A percentile compares a stretch with the other conserved stretches of the same genome.
phyloP scores from a whole-genome alignment of 64 coral and sea anemone species.

The Dendronephthya gigantea region DNA sequence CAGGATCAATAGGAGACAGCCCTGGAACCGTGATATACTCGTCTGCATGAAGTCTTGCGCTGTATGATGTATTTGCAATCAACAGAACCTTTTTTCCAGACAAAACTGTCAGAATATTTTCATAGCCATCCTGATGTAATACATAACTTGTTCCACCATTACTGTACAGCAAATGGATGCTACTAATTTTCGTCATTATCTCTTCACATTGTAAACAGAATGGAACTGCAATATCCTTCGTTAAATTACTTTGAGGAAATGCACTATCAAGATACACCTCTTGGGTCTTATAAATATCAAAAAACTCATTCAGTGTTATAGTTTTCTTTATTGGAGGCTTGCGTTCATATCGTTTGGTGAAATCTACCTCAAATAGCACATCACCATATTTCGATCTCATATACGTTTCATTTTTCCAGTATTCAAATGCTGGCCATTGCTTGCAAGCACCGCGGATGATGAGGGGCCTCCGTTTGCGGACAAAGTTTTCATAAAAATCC shows the following conservation, averaged over 20 bases:
- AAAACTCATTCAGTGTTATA: constrained; percentile 72
- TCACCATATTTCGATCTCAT: constrained; percentile 76
- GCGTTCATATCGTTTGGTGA: constrained; percentile 86
- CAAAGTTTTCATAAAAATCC: constrained; percentile 90
- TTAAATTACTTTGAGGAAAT: constrained; percentile 81
- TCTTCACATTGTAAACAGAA: constrained; percentile 89
- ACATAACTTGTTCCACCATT: constrained; percentile 90
- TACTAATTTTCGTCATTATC: constrained; percentile 42
- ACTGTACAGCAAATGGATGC: constrained; percentile 81
- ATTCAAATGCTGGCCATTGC: constrained; percentile 74
- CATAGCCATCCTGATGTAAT: constrained; percentile 86
- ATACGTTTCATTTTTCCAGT: constrained; percentile 85
- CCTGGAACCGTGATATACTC: constrained; percentile 69
- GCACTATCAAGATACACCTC: constrained; percentile 85
- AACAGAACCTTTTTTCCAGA: constrained; percentile 75
- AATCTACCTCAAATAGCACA: constrained; percentile 84
- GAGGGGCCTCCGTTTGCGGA: constrained; percentile 58
- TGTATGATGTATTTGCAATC: constrained; percentile 54
- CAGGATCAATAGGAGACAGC: constrained; percentile 81
- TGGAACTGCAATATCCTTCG: constrained; percentile 70
- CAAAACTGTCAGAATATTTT: constrained; percentile 72
- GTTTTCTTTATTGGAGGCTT: constrained; percentile 83
- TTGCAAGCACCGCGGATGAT: constrained; percentile 69
- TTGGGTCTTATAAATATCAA: constrained; percentile 77
- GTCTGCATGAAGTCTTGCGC: constrained; percentile 51